phyloP scores from a whole-genome alignment of 1,140 invertebrate species.

The Drosophila santomea region DNA sequence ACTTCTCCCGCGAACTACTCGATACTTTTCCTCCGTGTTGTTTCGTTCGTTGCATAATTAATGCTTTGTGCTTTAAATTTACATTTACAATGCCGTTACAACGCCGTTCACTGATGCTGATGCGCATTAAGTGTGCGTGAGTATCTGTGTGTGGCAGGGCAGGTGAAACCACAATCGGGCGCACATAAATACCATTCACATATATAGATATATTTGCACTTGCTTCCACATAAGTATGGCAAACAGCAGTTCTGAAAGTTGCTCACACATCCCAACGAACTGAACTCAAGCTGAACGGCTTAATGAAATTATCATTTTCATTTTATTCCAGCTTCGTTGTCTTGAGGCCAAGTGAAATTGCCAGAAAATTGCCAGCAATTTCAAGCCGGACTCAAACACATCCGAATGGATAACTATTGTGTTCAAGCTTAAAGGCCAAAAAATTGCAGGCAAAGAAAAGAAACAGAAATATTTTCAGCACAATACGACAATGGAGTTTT shows the following conservation, averaged over 20 bases:
- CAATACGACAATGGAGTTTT: too few relatives aligned
- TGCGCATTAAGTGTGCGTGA: slow-evolving; percentile 60
- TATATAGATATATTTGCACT: not conserved
- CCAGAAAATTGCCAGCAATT: slow-evolving; percentile 40
- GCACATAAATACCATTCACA: slow-evolving; percentile 18
- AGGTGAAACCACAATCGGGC: slow-evolving; percentile 40
- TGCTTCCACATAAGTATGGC: slow-evolving; percentile 6
- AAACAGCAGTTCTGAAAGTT: slow-evolving; percentile 16
- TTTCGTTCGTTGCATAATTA: slow-evolving; percentile 65
- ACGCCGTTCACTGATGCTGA: slow-evolving; percentile 41
- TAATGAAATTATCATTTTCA: slow-evolving; percentile 76
- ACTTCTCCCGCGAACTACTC: not conserved
- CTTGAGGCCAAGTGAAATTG: slow-evolving; percentile 46
- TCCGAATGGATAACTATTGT: not conserved
- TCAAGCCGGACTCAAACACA: not conserved
- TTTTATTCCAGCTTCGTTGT: slow-evolving; percentile 57
- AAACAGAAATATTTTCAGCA: too few relatives aligned
- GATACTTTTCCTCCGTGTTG: slow-evolving; percentile 5
- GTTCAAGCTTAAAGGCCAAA: not conserved
- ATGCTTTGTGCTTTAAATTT: slow-evolving; percentile 71
- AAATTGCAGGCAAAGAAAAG: too few relatives aligned
- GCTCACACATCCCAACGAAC: slow-evolving; percentile 13
- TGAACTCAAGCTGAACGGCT: slow-evolving; percentile 38
- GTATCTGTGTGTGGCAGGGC: slow-evolving; percentile 20
- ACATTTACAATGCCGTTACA: slow-evolving; percentile 63